Base-by-base conservation (phyloP, 2,888 invertebrate species). In the Phymatocera aterrima region DNA sequence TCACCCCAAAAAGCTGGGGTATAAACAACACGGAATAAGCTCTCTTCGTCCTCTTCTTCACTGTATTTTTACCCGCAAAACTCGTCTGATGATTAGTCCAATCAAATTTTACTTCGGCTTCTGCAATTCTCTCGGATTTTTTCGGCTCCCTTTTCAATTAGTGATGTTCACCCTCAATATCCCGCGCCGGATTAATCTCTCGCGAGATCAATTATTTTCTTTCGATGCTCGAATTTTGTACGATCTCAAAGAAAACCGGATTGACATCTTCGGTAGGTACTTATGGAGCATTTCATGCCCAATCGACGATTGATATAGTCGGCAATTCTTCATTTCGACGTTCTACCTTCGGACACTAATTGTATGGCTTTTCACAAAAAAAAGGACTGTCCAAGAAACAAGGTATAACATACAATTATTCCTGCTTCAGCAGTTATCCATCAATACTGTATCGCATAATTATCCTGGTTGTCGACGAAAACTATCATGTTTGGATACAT, bases 51-150 rank as follows among this genome's bases (percentile, higher is more conserved):
- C 28, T 12, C 3, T 21, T 5, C 40, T n/a, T n/a, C 4, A 8
- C 40, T 40, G 10, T 12, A 21, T 57, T 28, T 21, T 24, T 57
- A 57, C 21, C 57, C 57, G 28, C 28, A 21, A 57, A 28, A 57
- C 57, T 57, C 57, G 24, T 12, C 18, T 21, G 21, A 3, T 4
- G 28, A 57, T 57, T 57, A 24, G 57, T 57, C 57, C 57, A 57
- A 57, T 57, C 28, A 57, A 57, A 57, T 57, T n/a, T 57, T 28
- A 57, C 57, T 57, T 12, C 28, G 57, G 57, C 57, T 57, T 57
- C 57, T 10, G 3, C 3, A 28, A 57, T 57, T 57, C 28, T 57
- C 54, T 12, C 40, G n/a, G n/a, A n/a, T n/a, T n/a, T n/a, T n/a
- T n/a, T n/a, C n/a, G n/a, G n/a, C n/a, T 40, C 10, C 28, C 28